Conservation (phyloP, 2,797 vertebrate species). For the Dipus sagitta region DNA sequence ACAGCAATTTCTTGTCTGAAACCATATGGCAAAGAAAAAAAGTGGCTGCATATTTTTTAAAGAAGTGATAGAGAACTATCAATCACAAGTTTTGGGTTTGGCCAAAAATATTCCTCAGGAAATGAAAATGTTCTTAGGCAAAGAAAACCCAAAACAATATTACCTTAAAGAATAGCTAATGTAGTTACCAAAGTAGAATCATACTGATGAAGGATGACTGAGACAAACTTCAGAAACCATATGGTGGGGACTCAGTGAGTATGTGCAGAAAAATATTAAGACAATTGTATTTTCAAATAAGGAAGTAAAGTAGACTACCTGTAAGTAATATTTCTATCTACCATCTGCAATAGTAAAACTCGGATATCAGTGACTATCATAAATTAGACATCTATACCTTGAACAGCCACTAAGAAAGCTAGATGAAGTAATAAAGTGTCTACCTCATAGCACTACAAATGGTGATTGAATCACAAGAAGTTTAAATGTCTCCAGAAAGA, state of each 20-base stretch:
- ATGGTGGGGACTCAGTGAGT: neutral
- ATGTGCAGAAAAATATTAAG: neutral
- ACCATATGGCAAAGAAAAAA: neutral
- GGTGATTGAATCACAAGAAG: neutral
- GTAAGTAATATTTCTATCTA: neutral
- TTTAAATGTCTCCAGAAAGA: neutral
- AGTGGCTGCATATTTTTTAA: neutral
- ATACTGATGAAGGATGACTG: neutral
- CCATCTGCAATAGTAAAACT: constrained; percentile 20
- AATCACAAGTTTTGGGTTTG: neutral
- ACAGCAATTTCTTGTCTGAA: constrained; percentile 23
- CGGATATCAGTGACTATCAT: neutral
- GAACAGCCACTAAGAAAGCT: neutral
- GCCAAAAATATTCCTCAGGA: constrained; percentile 1
- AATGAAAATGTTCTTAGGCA: neutral
- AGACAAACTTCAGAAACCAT: neutral
- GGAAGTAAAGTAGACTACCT: neutral
- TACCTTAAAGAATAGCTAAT: neutral
- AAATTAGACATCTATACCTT: neutral
- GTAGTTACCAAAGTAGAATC: neutral
- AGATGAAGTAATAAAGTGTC: neutral
- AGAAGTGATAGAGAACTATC: neutral
- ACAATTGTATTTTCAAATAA: constrained; percentile 16
- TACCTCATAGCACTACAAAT: neutral
- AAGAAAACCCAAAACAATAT: constrained; percentile 2